These are phyloP conservation scores for Myotis yumanensis DNA, from an alignment of 2,113 vertebrate species.

Conservation along the genomic window DNA sequence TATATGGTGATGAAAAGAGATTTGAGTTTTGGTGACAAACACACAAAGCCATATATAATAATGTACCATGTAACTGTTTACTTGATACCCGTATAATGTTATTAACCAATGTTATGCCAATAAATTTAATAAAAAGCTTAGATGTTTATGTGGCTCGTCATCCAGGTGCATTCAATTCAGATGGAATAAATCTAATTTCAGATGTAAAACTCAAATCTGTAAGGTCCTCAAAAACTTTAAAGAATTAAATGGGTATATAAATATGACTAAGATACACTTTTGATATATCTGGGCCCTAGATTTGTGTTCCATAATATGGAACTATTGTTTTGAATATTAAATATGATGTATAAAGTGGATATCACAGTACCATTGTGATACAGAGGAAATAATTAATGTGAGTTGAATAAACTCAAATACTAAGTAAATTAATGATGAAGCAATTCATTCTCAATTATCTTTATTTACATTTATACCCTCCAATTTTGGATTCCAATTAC, in stretches of 20 bases:
- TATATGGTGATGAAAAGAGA: background rate
- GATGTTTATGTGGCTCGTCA: background rate
- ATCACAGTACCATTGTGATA: background rate
- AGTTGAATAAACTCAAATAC: background rate
- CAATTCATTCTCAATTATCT: conserved; percentile 3
- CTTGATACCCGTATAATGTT: background rate
- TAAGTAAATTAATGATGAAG: background rate
- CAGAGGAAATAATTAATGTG: background rate
- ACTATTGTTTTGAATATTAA: background rate
- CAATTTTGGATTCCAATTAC: background rate
- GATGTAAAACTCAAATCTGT: background rate
- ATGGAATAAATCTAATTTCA: background rate
- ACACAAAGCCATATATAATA: background rate
- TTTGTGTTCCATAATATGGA: background rate
- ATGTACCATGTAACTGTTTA: background rate
- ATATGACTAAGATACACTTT: background rate
- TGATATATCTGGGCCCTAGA: background rate
- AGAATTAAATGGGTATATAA: background rate
- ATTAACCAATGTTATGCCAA: background rate
- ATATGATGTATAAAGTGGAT: background rate
- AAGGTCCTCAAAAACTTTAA: conserved; percentile 36
- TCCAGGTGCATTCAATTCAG: background rate
- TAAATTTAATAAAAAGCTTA: background rate
- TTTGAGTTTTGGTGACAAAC: background rate
- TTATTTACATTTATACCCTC: background rate